These are phyloP conservation scores for Limonius californicus DNA, from an alignment of 1,140 invertebrate species.

Conservation along the genomic window DNA sequence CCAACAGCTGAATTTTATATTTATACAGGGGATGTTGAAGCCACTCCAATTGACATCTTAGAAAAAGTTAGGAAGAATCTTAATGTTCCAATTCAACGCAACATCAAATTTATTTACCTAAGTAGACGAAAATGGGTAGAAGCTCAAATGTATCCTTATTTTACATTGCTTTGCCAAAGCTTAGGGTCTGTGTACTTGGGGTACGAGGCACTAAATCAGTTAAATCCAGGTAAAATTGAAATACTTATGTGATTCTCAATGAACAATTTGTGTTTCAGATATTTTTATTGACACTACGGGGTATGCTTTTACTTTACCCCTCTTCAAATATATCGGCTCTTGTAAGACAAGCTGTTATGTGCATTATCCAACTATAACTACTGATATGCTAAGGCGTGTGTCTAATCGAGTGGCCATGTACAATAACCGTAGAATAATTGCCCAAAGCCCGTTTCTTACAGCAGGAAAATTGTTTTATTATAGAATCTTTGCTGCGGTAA, in stretches of 20 bases:
- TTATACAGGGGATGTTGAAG: conserved; percentile 86
- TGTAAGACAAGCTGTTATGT: conserved; percentile 85
- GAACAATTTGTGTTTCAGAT: conserved; percentile 55
- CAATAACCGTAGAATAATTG: conserved; percentile 84
- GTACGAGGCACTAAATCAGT: conserved; percentile 79
- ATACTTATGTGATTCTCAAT: conserved; percentile 17
- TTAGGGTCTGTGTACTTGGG: conserved; percentile 85
- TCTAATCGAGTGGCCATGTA: conserved; percentile 63
- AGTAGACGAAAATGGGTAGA: conserved; percentile 73
- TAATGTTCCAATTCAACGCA: conserved; percentile 67
- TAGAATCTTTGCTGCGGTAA: conserved; percentile 78
- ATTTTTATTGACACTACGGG: conserved; percentile 96
- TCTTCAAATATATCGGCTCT: conserved; percentile 80
- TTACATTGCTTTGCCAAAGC: conserved; percentile 93
- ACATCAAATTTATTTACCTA: conserved; percentile 77
- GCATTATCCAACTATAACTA: conserved; percentile 96
- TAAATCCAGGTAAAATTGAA: conserved; percentile 60
- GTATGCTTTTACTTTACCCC: conserved; percentile 86
- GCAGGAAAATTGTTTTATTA: conserved; percentile 87
- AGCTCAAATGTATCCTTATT: conserved; percentile 80
- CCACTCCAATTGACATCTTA: conserved; percentile 70
- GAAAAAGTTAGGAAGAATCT: conserved; percentile 73
- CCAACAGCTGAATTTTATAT: conserved; percentile 70
- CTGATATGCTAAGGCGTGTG: conserved; percentile 86
- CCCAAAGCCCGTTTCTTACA: conserved; percentile 77